Conservation (phyloP, 2,888 invertebrate species). For the Cantharis lateralis region DNA sequence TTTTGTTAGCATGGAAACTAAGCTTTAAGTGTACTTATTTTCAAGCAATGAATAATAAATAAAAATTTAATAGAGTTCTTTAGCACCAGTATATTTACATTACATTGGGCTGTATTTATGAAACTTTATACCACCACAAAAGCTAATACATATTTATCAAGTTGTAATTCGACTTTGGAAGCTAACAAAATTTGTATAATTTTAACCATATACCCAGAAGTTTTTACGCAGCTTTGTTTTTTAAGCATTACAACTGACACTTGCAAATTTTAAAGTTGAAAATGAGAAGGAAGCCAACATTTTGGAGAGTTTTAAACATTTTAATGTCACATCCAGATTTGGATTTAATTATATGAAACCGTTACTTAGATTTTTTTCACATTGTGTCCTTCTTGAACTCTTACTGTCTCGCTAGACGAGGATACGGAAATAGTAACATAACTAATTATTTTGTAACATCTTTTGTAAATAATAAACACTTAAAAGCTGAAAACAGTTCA, state of each 20-base stretch:
- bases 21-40: background rate
- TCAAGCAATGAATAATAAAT: background rate
- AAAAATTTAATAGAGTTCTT: background rate
- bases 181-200: background rate
- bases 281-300: background rate
- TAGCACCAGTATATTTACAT: background rate
- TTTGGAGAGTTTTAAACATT: background rate
- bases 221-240: background rate
- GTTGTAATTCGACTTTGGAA: background rate
- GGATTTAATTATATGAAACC: background rate
- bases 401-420: background rate
- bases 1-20: background rate
- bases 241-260: background rate
- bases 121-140: background rate
- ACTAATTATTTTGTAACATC: constrained; percentile 1
- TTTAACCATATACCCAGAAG: background rate
- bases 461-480: constrained; percentile 12
- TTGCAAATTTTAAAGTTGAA: background rate
- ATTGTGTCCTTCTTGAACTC: too few relatives aligned
- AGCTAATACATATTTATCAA: background rate
- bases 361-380: too few relatives aligned
- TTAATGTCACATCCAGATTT: background rate
- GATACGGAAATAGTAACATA: background rate
- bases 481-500: constrained; percentile 8
- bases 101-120: background rate